Evolutionary conservation across 2,113 vertebrate species (phyloP).

Genomic region (Etheostoma spectabile): DNA sequence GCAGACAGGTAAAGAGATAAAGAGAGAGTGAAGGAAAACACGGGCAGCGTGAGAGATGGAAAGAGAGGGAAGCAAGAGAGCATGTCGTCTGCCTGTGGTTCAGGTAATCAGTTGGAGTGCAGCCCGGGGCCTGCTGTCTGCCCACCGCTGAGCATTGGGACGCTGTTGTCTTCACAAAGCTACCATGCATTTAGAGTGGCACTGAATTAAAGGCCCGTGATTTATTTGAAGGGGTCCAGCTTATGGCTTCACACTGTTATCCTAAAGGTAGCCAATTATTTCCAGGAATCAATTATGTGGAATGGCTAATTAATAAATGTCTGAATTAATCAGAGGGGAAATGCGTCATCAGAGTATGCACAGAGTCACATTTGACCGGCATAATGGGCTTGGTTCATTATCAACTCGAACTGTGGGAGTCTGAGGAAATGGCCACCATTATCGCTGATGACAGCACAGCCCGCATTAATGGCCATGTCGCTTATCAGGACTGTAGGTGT

Average conservation of each 20-base stretch:
- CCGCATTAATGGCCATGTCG: conserved; percentile 18
- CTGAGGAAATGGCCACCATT: conserved; percentile 37
- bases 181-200: conserved; percentile 34
- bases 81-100: conserved; percentile 32
- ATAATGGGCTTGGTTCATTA: conserved; percentile 39
- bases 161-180: conserved; percentile 46
- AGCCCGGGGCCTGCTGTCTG: conserved; percentile 34
- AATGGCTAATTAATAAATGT: conserved; percentile 47
- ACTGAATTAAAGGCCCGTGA: conserved; percentile 35
- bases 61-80: conserved; percentile 13
- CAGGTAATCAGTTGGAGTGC: conserved; percentile 57
- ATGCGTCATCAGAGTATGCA: conserved; percentile 3
- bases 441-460: conserved; percentile 35
- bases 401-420: conserved; percentile 19
- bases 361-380: conserved; percentile 10
- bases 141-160: conserved; percentile 28
- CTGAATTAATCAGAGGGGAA: conserved; percentile 44
- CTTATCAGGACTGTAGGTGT: conserved; percentile 65
- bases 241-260: background rate
- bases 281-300: conserved; percentile 40
- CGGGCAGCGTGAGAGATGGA: background rate
- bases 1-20: conserved; percentile 19
- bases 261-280: conserved; percentile 39
- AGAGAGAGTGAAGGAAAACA: conserved; percentile 4
- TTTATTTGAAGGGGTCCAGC: conserved; percentile 40